Evolutionary conservation across 2,113 vertebrate genomes (phyloP).

Genomic region (Catharus minimus): DNA sequence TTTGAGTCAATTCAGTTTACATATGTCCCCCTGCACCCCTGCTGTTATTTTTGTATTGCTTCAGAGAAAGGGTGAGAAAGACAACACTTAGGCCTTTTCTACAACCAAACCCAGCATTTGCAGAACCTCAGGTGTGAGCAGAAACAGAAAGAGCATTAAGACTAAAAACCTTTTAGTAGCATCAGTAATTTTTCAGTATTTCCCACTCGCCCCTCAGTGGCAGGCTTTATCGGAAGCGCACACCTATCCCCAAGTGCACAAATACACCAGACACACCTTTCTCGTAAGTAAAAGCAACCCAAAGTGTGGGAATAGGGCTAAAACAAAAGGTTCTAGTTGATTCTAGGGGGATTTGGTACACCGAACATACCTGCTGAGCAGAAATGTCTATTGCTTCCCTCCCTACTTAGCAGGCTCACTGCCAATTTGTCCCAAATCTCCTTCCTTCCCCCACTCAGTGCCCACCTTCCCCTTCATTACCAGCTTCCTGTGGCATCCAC

Average conservation of each 20-base stretch:
- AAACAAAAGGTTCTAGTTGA: neutral
- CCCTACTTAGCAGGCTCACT: neutral
- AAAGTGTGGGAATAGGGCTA: neutral
- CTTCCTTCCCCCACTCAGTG: neutral
- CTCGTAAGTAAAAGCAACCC: neutral
- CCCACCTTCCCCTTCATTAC: neutral
- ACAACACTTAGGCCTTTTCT: neutral
- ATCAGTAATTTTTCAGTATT: conserved; percentile 9
- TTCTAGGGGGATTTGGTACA: neutral
- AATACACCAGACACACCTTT: neutral
- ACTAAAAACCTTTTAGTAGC: conserved; percentile 38
- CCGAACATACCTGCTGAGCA: neutral
- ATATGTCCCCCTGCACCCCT: neutral
- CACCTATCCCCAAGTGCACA: neutral
- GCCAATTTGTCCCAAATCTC: neutral
- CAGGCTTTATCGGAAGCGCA: neutral
- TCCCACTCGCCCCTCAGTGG: neutral
- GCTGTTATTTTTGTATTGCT: neutral
- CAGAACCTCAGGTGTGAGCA: neutral
- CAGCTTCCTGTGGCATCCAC: neutral
- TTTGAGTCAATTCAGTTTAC: neutral
- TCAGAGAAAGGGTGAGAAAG: neutral
- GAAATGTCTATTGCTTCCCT: neutral
- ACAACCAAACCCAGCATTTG: neutral
- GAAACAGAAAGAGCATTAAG: conserved; percentile 2